A percentile compares a stretch with the other conserved stretches of the same genome.
Evolutionary conservation across 2,888 invertebrate species (phyloP).

Genomic region (Phyllotreta striolata): DNA sequence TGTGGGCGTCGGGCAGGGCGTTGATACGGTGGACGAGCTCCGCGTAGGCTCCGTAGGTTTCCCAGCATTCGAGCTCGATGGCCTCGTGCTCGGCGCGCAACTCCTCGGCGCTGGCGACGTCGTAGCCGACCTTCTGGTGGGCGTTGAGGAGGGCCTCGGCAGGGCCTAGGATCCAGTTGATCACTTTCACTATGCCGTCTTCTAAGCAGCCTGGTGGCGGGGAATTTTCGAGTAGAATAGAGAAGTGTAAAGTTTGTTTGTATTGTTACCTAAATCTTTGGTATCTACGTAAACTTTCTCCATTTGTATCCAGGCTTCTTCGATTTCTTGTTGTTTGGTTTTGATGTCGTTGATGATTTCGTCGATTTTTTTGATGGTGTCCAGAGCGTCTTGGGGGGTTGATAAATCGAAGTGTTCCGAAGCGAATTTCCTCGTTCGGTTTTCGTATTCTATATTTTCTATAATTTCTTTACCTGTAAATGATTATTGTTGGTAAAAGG

Average conservation of each 20-base stretch:
- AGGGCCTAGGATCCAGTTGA: conserved; percentile 79
- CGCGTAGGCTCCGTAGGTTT: conserved; percentile 81
- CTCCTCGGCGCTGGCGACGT: conserved; percentile 75
- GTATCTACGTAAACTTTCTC: conserved; percentile 68
- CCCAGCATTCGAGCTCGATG: conserved; percentile 78
- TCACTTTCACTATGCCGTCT: conserved; percentile 73
- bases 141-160: conserved; percentile 78
- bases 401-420: conserved; percentile 58
- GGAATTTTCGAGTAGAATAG: neutral
- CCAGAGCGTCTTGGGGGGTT: conserved; percentile 69
- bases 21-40: conserved; percentile 78
- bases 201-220: conserved; percentile 62
- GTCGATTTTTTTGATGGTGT: conserved; percentile 68
- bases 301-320: conserved; percentile 68
- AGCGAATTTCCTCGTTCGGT: conserved; percentile 58
- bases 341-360: conserved; percentile 66
- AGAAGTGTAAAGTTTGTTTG: neutral
- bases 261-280: conserved; percentile 64
- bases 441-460: conserved; percentile 60
- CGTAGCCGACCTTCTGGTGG: conserved; percentile 76
- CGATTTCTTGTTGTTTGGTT: conserved; percentile 68
- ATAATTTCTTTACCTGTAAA: conserved; percentile 60
- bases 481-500: neutral
- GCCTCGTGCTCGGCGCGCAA: conserved; percentile 77
- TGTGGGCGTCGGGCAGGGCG: conserved; percentile 60